Evolutionary conservation across 2,797 vertebrate species (phyloP), one percentile per base, ranked within the genome.

Genomic region (Pseudotriccus pelzelni): DNA sequence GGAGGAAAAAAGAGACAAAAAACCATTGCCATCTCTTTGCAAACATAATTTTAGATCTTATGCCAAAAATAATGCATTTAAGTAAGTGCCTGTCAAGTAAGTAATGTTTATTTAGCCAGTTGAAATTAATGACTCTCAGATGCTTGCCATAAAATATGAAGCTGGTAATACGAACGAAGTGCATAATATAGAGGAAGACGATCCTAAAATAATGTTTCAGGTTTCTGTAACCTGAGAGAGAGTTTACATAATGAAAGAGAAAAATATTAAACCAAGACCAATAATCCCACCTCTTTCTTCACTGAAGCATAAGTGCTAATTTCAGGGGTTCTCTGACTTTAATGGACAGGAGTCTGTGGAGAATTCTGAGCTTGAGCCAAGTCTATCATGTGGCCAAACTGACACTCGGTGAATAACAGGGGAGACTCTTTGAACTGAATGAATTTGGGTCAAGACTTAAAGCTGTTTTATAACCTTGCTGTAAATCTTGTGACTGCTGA

Each of bases 51-150:
- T 88, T 60, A 90, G 44, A 70, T 46, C 37, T 79, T 79, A 73
- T 67, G 89, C 95, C 92, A 93, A 94, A 94, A 93, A 90, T 56
- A 95, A 90, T 88, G 56, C 22, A 74, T 87, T 93, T 93, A 86
- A 93, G 69, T 86, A 84, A 79, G 50, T 70, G 47, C 80, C 60
- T 95, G 84, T 91, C 84, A 93, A 92, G 67, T 43, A 88, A 73
- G 27, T 27, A 88, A 74, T 86, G 76, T 90, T 92, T 94, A 91
- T 94, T 91, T 69, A 95, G 77, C 55, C 41, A 30, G 82, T 88
- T 74, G 34, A 90, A 92, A 92, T 96, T 70, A 93, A 92, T 84
- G 76, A 78, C 52, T 95, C 53, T 86, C 58, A 86, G 34, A 92
- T 84, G 63, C 52, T 91, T 93, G 63, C 49, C 80, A 84, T 74